Conservation (phyloP, 2,113 vertebrate genomes). For the Nothobranchius kuhntae region DNA sequence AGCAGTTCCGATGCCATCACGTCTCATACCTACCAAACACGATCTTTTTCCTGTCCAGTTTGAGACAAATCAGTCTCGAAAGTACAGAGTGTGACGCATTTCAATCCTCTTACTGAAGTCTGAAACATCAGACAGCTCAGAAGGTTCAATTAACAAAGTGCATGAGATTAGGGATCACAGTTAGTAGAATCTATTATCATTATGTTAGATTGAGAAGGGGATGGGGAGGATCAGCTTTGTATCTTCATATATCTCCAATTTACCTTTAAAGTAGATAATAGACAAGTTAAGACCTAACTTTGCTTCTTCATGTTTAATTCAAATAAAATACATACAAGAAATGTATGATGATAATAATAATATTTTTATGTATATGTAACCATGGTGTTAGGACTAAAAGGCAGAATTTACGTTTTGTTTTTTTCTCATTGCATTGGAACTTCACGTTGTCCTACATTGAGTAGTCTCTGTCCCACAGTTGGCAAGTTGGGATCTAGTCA, state of each 20-base stretch:
- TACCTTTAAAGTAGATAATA: slow-evolving; percentile 4
- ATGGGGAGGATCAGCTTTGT: background rate
- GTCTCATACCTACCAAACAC: slow-evolving; percentile 41
- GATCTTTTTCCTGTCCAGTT: slow-evolving; percentile 41
- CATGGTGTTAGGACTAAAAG: too few species aligned
- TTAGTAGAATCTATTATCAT: slow-evolving; percentile 32
- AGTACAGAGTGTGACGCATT: slow-evolving; percentile 43
- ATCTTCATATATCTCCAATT: background rate
- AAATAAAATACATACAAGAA: too few species aligned
- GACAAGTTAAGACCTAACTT: too few species aligned
- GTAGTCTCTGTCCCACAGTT: too few species aligned
- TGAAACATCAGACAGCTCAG: slow-evolving; percentile 74
- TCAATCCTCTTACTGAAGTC: slow-evolving; percentile 78
- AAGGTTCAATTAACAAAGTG: slow-evolving; percentile 74
- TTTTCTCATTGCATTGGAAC: too few species aligned
- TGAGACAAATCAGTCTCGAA: slow-evolving; percentile 61
- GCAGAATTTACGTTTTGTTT: too few species aligned
- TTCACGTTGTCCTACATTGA: too few species aligned
- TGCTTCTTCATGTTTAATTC: too few species aligned
- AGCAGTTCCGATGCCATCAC: slow-evolving; percentile 48
- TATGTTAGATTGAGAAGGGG: slow-evolving; percentile 5
- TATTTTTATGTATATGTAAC: too few species aligned
- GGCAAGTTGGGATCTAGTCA: too few species aligned
- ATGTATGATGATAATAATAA: too few species aligned
- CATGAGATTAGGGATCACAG: slow-evolving; percentile 65